phyloP scores from a whole-genome alignment of 30 jellyfish, hydroid and myxozoan species.

The Hydractinia echinata region DNA sequence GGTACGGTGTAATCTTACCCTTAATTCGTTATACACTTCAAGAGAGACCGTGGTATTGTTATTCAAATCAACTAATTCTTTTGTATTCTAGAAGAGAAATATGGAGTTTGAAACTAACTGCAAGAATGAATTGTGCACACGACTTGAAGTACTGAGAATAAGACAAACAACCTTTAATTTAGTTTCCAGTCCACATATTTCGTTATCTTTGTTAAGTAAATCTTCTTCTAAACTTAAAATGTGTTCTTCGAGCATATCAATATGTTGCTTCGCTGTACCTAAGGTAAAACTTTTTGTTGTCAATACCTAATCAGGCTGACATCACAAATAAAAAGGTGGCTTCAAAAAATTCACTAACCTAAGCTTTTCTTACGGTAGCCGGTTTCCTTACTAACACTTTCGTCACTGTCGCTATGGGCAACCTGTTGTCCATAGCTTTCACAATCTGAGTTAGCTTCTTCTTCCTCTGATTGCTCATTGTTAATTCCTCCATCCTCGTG shows the following conservation, averaged over 20 bases:
- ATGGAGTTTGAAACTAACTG: background rate
- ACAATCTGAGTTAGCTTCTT: background rate
- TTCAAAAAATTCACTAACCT: background rate
- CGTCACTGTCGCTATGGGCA: slow-evolving; percentile 3
- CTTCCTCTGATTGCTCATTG: background rate
- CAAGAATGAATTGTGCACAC: background rate
- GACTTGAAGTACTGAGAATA: background rate
- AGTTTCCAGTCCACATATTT: slow-evolving; percentile 22
- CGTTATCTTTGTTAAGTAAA: slow-evolving; percentile 20
- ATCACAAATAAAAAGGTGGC: too few relatives aligned
- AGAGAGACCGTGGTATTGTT: slow-evolving; percentile 20
- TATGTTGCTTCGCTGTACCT: slow-evolving; percentile 42
- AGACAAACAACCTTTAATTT: slow-evolving; percentile 7
- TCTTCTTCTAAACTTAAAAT: slow-evolving; percentile 38
- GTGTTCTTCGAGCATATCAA: slow-evolving; percentile 42
- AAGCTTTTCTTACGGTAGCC: slow-evolving; percentile 5
- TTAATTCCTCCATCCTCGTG: background rate
- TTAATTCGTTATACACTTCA: slow-evolving; percentile 4
- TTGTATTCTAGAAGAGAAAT: background rate
- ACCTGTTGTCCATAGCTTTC: background rate
- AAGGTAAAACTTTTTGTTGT: background rate
- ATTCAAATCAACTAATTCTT: slow-evolving; percentile 17
- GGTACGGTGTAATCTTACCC: background rate
- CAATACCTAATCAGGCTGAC: too few relatives aligned
- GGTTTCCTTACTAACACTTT: slow-evolving; percentile 12